Evolutionary conservation across 1,140 invertebrate genomes (phyloP).

Genomic region (Drosophila asahinai): DNA sequence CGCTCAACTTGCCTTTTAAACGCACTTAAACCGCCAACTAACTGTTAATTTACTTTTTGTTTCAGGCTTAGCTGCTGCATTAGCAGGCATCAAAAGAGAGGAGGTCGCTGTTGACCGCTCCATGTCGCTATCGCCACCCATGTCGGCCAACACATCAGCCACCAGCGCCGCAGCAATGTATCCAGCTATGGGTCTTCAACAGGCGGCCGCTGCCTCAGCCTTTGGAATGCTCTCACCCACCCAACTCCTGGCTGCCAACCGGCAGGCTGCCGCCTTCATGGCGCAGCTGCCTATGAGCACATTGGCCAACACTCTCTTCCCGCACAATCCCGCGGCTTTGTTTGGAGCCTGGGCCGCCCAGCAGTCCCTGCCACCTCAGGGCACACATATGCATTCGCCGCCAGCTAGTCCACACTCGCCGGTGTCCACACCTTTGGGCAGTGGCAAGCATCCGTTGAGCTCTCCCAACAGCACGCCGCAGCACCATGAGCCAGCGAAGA

Average conservation of each 20-base stretch:
- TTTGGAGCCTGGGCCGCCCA: constrained; percentile 86
- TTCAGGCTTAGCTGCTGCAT: constrained; percentile 85
- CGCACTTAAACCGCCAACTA: constrained; percentile 25
- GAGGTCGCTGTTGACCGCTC: constrained; percentile 80
- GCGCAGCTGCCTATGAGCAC: constrained; percentile 81
- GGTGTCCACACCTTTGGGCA: constrained; percentile 47
- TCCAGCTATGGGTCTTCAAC: constrained; percentile 80
- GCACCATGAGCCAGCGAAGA: constrained; percentile 75
- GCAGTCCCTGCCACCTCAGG: constrained; percentile 71
- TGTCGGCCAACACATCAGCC: constrained; percentile 78
- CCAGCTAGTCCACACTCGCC: constrained; percentile 80
- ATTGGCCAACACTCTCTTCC: constrained; percentile 84
- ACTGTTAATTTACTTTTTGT: constrained; percentile 36
- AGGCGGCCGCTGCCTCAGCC: constrained; percentile 84
- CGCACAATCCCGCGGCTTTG: constrained; percentile 86
- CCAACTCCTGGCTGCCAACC: constrained; percentile 87
- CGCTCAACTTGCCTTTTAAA: neutral
- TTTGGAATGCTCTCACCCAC: constrained; percentile 86
- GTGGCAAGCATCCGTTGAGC: constrained; percentile 63
- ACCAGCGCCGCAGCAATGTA: constrained; percentile 82
- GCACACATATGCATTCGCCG: constrained; percentile 78
- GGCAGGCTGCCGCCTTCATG: constrained; percentile 85
- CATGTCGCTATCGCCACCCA: constrained; percentile 80
- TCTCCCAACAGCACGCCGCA: constrained; percentile 77
- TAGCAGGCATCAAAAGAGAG: constrained; percentile 85